phyloP scores from a whole-genome alignment of 2,797 vertebrate species.

The Bradypodion ventrale region DNA sequence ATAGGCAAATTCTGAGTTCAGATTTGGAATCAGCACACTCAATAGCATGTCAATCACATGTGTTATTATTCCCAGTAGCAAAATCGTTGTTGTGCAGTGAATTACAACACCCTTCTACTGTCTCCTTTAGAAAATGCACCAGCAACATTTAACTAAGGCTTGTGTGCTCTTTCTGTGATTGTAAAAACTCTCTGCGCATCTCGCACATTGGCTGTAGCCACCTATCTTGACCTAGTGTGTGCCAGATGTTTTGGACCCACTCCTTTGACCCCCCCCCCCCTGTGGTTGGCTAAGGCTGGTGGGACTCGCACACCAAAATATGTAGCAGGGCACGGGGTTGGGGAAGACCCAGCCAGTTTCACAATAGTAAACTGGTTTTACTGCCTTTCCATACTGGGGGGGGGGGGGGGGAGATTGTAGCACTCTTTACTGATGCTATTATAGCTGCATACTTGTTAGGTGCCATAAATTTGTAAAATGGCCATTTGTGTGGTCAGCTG shows the following conservation, averaged over 20 bases:
- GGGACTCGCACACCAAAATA: neutral
- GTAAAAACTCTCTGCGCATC: neutral
- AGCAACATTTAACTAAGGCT: neutral
- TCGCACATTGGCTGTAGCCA: too few species aligned
- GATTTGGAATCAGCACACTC: too few species aligned
- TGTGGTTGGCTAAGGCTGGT: neutral
- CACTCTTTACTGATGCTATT: neutral
- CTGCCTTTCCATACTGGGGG: neutral
- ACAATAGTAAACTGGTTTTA: neutral
- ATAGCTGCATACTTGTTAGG: neutral
- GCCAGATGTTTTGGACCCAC: neutral
- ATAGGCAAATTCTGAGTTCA: too few species aligned
- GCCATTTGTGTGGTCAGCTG: neutral
- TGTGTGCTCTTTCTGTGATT: neutral
- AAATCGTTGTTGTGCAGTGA: too few species aligned
- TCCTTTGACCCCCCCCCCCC: neutral
- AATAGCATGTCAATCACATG: too few species aligned
- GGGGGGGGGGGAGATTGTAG: neutral
- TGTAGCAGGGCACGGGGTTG: neutral
- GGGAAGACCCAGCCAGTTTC: too few species aligned
- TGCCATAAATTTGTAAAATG: neutral
- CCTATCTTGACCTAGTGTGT: neutral
- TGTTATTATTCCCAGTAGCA: too few species aligned
- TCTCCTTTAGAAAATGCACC: neutral
- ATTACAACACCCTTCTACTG: too few species aligned